Base-by-base conservation (phyloP, 2,888 invertebrate genomes). In the Sepiola atlantica region DNA sequence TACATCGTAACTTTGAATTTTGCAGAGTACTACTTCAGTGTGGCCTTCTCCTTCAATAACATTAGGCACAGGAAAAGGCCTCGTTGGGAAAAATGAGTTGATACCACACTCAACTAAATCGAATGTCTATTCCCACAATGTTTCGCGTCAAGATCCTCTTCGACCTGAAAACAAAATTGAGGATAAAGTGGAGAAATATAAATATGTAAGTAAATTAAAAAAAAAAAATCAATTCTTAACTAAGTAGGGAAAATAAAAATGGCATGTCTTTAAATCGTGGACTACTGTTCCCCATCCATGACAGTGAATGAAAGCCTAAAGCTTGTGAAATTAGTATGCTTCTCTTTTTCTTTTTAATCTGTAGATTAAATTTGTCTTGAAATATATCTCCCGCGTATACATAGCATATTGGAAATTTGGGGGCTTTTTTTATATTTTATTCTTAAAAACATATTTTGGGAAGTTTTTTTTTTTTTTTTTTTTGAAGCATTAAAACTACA, bases 41-140 rank as follows among this genome's bases (percentile, higher is more conserved):
- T 92, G 92, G 57, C 93, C 93, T 93, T 95, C 95, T 32, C 96
- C 96, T 32, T 96, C 96, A 90, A 96, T 96, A 54, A 96, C 96
- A 14, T 95, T 96, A 94, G 96, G 96, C 32, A 96, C 96, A 16
- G 96, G 96, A 14, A 96, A 96, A 94, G 95, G 95, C 35, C 94
- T 95, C 92, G 94, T 95, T 45, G 95, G 95, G 55, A 96, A 96
- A 94, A 92, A 95, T 28, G 96, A 96, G n/a, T 77, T 92, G 28
- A 93, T 91, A 32, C 93, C 94, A 32, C 90, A 93, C 24, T 94
- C 54, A 91, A 93, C 35, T 32, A 94, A 77, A 55, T 61, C 93
- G 35, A 35, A n/a, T 93, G 93, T 55, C 93, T 93, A 57, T 61
- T 61, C 93, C 55, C 93, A 93, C 57, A 93, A 93, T 93, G 93